phyloP scores from a whole-genome alignment of 2,797 vertebrate species.

The Atherinosoma microstoma region DNA sequence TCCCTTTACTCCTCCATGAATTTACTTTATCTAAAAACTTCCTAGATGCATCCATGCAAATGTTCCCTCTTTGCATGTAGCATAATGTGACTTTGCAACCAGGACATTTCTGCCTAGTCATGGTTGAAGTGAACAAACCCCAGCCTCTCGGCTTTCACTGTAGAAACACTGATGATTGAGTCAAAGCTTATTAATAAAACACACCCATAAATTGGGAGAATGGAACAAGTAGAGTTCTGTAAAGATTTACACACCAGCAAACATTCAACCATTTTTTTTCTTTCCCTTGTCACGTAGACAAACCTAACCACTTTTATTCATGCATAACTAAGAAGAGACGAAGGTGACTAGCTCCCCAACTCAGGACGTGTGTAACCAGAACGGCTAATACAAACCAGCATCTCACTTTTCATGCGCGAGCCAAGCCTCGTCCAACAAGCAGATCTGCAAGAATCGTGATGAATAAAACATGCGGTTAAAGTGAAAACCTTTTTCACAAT shows the following conservation, averaged over 20 bases:
- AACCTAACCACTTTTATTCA: background rate
- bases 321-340: background rate
- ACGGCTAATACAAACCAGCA: background rate
- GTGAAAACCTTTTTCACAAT: background rate
- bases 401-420: slow-evolving; percentile 3
- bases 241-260: slow-evolving; percentile 9
- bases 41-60: slow-evolving; percentile 43
- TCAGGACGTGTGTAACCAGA: slow-evolving; percentile 13
- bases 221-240: slow-evolving; percentile 4
- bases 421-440: background rate
- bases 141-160: background rate
- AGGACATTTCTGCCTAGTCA: slow-evolving; percentile 22
- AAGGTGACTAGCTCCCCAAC: slow-evolving; percentile 3
- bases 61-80: slow-evolving; percentile 33
- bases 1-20: background rate
- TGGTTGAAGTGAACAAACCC: background rate
- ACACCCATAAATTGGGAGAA: background rate
- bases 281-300: slow-evolving; percentile 4
- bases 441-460: slow-evolving; percentile 2
- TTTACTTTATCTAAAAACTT: slow-evolving; percentile 8
- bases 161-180: slow-evolving; percentile 22
- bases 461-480: background rate
- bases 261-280: background rate
- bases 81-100: background rate
- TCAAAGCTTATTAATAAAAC: background rate